phyloP scores from a whole-genome alignment of 2,797 vertebrate species.

The Myotis planiceps region DNA sequence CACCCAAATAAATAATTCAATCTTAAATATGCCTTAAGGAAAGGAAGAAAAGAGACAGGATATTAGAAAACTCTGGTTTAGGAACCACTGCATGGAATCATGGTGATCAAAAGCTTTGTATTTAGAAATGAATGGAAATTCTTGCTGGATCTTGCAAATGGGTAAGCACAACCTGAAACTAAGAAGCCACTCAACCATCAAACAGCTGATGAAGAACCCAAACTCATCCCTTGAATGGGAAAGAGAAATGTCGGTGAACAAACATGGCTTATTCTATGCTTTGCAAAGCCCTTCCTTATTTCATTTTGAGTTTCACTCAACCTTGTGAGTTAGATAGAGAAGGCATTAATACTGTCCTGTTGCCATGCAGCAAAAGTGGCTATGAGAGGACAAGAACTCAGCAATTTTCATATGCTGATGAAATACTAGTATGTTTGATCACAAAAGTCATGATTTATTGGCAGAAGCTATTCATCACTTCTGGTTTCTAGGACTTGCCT shows the following conservation, averaged over 20 bases:
- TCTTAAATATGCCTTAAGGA: not conserved
- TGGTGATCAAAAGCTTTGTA: not conserved
- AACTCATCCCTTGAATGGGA: not conserved
- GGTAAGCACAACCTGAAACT: not conserved
- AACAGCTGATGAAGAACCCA: not conserved
- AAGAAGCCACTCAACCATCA: not conserved
- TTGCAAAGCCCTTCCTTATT: not conserved
- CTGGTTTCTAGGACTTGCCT: not conserved
- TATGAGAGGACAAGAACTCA: not conserved
- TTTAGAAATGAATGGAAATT: constrained; percentile 30
- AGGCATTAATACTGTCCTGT: not conserved
- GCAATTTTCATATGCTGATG: not conserved
- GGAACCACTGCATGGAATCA: not conserved
- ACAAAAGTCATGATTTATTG: not conserved
- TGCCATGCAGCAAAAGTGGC: not conserved
- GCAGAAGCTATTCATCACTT: constrained; percentile 6
- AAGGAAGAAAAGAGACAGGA: not conserved
- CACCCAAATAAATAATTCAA: not conserved
- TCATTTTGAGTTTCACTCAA: not conserved
- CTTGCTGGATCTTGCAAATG: not conserved
- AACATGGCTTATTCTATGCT: not conserved
- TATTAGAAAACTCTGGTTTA: not conserved
- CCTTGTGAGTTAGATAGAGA: not conserved
- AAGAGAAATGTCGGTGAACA: not conserved
- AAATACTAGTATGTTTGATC: not conserved